Percentiles rank a stretch among this genome's conserved stretches.
phyloP scores from a whole-genome alignment of 2,888 invertebrate species.

The Sesia bembeciformis region DNA sequence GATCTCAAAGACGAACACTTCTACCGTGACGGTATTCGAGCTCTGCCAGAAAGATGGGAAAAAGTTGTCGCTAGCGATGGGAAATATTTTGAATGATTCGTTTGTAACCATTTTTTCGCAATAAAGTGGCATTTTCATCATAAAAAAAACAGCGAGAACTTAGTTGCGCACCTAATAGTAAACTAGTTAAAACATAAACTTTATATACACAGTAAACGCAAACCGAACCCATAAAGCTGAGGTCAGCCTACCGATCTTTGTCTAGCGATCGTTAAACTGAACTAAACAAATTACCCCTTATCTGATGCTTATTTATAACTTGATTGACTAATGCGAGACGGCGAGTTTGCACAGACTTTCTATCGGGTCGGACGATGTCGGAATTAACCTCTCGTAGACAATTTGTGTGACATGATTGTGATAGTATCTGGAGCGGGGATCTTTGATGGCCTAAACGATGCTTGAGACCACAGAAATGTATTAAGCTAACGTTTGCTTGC shows the following conservation, averaged over 20 bases:
- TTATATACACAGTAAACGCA: not conserved
- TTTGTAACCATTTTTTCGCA: no score
- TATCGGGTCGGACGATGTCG: slow-evolving; percentile 13
- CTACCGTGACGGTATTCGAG: no score
- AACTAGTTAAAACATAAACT: no score
- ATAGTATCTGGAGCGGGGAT: slow-evolving; percentile 1
- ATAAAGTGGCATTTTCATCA: no score
- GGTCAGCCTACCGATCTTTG: not conserved
- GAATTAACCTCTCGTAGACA: slow-evolving; percentile 14
- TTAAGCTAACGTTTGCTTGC: no score
- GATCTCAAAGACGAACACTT: no score
- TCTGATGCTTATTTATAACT: slow-evolving; percentile 11
- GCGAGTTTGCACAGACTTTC: slow-evolving; percentile 9
- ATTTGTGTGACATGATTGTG: slow-evolving; percentile 8
- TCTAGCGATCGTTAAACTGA: not conserved
- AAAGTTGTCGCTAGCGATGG: no score
- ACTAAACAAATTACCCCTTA: slow-evolving; percentile 10
- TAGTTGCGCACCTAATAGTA: no score
- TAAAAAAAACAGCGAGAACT: no score
- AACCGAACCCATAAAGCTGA: not conserved
- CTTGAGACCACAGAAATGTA: no score
- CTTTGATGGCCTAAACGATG: not conserved
- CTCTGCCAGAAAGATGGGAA: no score
- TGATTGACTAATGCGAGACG: slow-evolving; percentile 14
- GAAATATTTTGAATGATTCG: no score